Conservation (phyloP, 2,113 vertebrate species). For the Azemiops feae region DNA sequence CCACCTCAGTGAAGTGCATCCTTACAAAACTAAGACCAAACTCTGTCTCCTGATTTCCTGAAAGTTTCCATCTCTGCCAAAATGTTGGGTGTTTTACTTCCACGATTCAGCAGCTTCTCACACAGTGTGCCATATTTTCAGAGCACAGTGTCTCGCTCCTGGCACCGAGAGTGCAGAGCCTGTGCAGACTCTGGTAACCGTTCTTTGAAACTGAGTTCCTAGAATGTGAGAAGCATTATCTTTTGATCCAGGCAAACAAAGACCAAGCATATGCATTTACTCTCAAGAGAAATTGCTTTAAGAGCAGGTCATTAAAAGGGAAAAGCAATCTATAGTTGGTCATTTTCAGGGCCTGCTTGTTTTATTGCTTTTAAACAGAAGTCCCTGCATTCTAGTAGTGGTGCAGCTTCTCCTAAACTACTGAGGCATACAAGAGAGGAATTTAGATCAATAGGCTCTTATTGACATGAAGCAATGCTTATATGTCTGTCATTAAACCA, state of each 20-base stretch:
- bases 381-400: background rate
- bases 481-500: background rate
- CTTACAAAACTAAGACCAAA: background rate
- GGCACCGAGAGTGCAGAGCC: background rate
- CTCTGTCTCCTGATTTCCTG: background rate
- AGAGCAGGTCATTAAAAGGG: background rate
- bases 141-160: background rate
- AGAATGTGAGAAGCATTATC: background rate
- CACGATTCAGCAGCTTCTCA: background rate
- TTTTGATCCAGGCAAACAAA: background rate
- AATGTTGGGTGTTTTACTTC: background rate
- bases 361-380: slow-evolving; percentile 26
- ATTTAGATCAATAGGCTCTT: slow-evolving; percentile 3
- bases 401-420: background rate
- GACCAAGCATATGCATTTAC: background rate
- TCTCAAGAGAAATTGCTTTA: background rate
- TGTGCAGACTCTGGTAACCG: background rate
- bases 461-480: slow-evolving; percentile 20
- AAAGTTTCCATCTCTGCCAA: background rate
- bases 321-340: background rate
- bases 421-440: background rate
- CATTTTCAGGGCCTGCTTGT: background rate
- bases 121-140: background rate
- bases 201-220: background rate
- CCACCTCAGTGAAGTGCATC: background rate